Evolutionary conservation across 2,888 invertebrate genomes (phyloP).

Genomic region (Bembecia ichneumoniformis): DNA sequence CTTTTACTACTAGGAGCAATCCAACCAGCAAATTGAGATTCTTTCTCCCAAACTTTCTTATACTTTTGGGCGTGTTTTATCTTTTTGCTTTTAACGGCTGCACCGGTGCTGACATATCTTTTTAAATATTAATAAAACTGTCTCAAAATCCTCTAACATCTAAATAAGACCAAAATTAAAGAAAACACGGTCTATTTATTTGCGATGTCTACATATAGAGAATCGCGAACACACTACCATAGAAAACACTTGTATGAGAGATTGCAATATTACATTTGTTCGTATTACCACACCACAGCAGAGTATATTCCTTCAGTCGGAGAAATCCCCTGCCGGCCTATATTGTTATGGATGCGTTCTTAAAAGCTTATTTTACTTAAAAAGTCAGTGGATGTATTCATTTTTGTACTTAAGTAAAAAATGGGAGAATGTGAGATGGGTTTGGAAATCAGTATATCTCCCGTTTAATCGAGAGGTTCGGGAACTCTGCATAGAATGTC

Average conservation of each 20-base stretch:
- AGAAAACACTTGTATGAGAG: neutral
- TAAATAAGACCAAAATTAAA: neutral
- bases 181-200: neutral
- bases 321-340: too few relatives aligned
- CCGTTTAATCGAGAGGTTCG: too few relatives aligned
- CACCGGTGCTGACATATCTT: neutral
- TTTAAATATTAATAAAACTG: neutral
- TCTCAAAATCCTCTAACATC: neutral
- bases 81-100: neutral
- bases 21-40: slow-evolving; percentile 3
- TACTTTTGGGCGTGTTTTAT: slow-evolving; percentile 1
- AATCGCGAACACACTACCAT: neutral
- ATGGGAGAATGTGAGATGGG: too few relatives aligned
- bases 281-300: neutral
- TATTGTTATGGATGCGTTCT: neutral
- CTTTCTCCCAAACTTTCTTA: slow-evolving; percentile 1
- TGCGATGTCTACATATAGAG: neutral
- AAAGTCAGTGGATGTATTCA: neutral
- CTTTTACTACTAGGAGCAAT: neutral
- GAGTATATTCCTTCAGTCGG: too few relatives aligned
- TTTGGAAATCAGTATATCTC: too few relatives aligned
- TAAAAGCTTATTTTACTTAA: neutral
- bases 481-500: too few relatives aligned
- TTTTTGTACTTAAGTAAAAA: too few relatives aligned
- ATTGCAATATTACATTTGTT: neutral